Evolutionary conservation across 2,797 vertebrate species (phyloP), one percentile per base, ranked within the genome.

Genomic region (Garrulus glandarius): DNA sequence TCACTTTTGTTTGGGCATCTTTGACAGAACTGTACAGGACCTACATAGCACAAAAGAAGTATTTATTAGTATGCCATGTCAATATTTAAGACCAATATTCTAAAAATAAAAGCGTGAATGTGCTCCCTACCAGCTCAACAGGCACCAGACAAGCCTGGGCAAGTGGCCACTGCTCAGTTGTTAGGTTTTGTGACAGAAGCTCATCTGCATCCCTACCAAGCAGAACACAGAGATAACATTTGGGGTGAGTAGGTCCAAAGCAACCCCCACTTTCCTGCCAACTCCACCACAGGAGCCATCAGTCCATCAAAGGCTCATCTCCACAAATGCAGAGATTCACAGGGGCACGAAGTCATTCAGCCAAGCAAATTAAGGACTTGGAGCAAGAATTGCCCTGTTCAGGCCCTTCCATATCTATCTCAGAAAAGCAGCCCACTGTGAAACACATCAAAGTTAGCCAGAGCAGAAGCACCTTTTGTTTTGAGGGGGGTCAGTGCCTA

Each of bases 401-500:
- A 50, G n/a, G 4, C 7, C 6, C 11, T 16, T 3, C 29, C 6
- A 9, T 3, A 2, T 6, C 13, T 44, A 36, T 59, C 15, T 37
- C 36, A 81, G 43, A 77, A 77, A 39, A 57, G 7, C 18, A 64
- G 4, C 19, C 5, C 15, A 12, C n/a, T 53, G n/a, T 50, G 47
- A 63, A 75, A 49, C 23, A 56, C 18, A 36, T 12, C 55, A 26
- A 74, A 81, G 13, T 11, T 10, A 70, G 37, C 6, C 10, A 55
- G 2, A 11, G 13, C 6, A 70, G 36, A 9, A 65, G 0, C 15
- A 18, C 10, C 2, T 76, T 84, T 76, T 60, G 27, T 6, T 60
- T 24, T 15, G 24, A n/a, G 19, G 3, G 1, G 0, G 0, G 1
- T 70, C 57, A 43, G 24, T 29, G 20, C 8, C 27, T 52, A 30